Percentiles rank a stretch among this genome's conserved stretches.
These are phyloP conservation scores for Jordanella pulchra DNA, from an alignment of 2,797 vertebrate species.

Conservation along the genomic window DNA sequence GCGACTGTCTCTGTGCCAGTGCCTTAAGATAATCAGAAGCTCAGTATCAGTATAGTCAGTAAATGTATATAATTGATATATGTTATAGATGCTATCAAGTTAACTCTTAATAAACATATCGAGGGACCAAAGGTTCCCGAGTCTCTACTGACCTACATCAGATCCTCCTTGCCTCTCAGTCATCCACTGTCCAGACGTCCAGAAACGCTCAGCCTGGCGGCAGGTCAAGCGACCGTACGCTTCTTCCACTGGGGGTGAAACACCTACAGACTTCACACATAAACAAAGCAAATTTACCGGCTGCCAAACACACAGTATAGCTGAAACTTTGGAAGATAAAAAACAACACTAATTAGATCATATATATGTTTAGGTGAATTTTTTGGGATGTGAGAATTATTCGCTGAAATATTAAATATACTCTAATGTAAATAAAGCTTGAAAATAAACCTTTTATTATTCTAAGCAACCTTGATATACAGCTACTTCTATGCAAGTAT, in stretches of 20 bases:
- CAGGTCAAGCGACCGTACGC: constrained; percentile 80
- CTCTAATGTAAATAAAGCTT: neutral
- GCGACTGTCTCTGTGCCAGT: constrained; percentile 85
- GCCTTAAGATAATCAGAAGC: constrained; percentile 61
- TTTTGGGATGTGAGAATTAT: neutral
- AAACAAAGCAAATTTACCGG: neutral
- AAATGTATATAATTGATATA: neutral
- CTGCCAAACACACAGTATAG: neutral
- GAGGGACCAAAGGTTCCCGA: neutral
- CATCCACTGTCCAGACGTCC: constrained; percentile 96
- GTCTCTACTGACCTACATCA: constrained; percentile 82
- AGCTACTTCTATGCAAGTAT: too few relatives aligned
- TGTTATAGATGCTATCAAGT: neutral
- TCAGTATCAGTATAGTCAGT: neutral
- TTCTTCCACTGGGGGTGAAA: constrained; percentile 66
- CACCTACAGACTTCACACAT: constrained; percentile 77
- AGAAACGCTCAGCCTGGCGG: constrained; percentile 82
- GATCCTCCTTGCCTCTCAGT: constrained; percentile 88
- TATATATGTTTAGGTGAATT: neutral
- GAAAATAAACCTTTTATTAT: neutral
- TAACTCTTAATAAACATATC: neutral
- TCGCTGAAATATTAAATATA: neutral
- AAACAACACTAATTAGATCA: too few relatives aligned
- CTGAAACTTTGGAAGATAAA: too few relatives aligned
- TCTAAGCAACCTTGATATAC: neutral